Base-by-base conservation (phyloP, 1,140 invertebrate genomes). In the Lasioglossum albipes region DNA sequence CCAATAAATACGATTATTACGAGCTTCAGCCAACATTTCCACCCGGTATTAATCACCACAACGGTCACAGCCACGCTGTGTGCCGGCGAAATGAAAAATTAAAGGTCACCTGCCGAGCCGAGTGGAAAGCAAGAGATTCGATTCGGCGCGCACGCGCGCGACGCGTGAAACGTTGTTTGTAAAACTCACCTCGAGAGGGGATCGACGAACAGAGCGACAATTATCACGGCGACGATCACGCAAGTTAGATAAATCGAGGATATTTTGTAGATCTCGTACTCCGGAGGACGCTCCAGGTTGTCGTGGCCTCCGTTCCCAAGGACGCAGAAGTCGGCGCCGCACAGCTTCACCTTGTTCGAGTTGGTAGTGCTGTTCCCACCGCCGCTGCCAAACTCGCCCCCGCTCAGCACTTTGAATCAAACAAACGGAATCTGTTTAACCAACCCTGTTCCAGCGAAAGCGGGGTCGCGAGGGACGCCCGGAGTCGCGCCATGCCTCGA, bases 151-250 rank as follows among this genome's bases (percentile, higher is more conserved):
- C 18, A 1, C 27, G n/a, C 31, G 0, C 49, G 49, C n/a, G 16
- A 13, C 41, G 42, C n/a, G 12, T n/a, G n/a, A n/a, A 3, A 68
- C 10, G 7, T 52, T 13, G 7, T 20, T 36, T 36, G 36, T 36
- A 36, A 10, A 20, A 77, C 90, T 93, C 93, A 97, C 95, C 97
- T 96, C 79, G 97, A 97, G 0, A 99, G 94, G 12, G 97, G 97
- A 94, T 99, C 98, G 41, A 99, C 95, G 73, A 99, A 96, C 7
- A 98, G 89, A 3, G 96, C 96, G 62, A 99, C 96, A 84, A 99
- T 96, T 42, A 97, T 93, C 0, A 97, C 96, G 3, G 98, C 98
- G 3, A 97, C 93, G 42, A 98, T 89, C 22, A 98, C 96, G 89
- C 97, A 98, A 0, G 95, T 95, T 31, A 99, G 93, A 91, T 99